Evolutionary conservation across 23 tunicate species (phyloP), one percentile per base, ranked within the genome.

Genomic region (Styela plicata): DNA sequence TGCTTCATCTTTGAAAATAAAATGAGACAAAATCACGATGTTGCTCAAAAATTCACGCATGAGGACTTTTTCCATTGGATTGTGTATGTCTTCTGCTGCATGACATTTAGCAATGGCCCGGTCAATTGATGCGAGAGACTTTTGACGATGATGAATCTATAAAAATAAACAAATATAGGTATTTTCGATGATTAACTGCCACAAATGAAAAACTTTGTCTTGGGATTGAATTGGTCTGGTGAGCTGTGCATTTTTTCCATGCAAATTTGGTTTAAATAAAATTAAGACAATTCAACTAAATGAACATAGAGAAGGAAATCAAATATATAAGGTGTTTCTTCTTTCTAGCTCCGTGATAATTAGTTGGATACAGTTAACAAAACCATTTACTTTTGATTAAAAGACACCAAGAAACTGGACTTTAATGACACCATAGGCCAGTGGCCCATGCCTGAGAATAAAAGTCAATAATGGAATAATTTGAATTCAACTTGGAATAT

Each of bases 11-110:
- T 93, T 88, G 80, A 65, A 93, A 35, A 93, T 85, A 23, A 71
- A 29, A 64, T 93, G 84, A 27, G 94, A 61, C 33, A 93, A 82
- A 74, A 74, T 75, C 64, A 93, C 89, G 30, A 92, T 80, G 33
- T 73, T 88, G 76, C 86, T 93, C 34, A 93, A 82, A 64, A 93
- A 93, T 70, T 93, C 98, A 2, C 98, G 74, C 32, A 93, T 76
- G 32, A 93, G 85, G 25, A 93, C 52, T 52, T 93, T 93, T 70
- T 93, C 98, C 93, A 88, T 88, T 2, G 98, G 98, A 68, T 93
- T 93, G 81, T 93, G 98, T n/a, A 93, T 80, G 33, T 93, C 93
- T 32, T 63, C 85, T 5, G 74, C 80, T 28, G 84, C 85, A 36
- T 85, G 83, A 65, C 93, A 88, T 33, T 37, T 33, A 16, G 97